Percentiles rank a stretch among this genome's conserved stretches.
Evolutionary conservation across 2,113 vertebrate species (phyloP).

Genomic region (Serinus canaria): DNA sequence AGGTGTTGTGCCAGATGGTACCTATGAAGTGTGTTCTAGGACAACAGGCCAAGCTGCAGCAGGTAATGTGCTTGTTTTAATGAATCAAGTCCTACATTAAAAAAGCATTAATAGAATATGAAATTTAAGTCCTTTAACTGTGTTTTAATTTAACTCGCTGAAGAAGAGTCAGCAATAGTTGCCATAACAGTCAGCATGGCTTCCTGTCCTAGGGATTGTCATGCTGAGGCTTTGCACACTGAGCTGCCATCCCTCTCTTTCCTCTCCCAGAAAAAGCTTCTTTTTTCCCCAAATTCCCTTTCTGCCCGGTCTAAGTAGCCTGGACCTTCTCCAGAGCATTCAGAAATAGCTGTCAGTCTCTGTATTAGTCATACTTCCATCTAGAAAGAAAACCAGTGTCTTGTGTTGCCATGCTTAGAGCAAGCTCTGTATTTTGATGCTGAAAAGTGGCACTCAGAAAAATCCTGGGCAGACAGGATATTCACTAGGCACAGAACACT

Average conservation of each 20-base stretch:
- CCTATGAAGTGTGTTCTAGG: slow-evolving; percentile 97
- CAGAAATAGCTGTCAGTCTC: neutral
- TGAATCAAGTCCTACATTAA: neutral
- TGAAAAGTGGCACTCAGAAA: neutral
- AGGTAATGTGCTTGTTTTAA: slow-evolving; percentile 68
- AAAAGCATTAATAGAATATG: neutral
- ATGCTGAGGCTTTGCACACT: neutral
- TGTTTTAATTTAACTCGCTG: neutral
- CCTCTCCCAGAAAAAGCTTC: neutral
- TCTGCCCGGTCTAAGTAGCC: neutral
- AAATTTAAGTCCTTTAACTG: neutral
- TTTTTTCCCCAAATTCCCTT: neutral
- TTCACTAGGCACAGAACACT: neutral
- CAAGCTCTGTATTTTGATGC: neutral
- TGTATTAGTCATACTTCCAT: neutral
- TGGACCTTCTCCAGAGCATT: neutral
- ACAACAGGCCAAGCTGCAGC: slow-evolving; percentile 93
- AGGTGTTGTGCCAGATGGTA: slow-evolving; percentile 98
- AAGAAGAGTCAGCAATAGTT: neutral
- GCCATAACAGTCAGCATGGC: neutral
- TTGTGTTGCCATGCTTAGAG: neutral
- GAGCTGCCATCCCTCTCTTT: neutral
- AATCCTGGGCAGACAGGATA: neutral
- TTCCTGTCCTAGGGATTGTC: neutral
- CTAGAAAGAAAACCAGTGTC: neutral